phyloP scores from a whole-genome alignment of 2,113 vertebrate genomes.

The Rhea pennata region DNA sequence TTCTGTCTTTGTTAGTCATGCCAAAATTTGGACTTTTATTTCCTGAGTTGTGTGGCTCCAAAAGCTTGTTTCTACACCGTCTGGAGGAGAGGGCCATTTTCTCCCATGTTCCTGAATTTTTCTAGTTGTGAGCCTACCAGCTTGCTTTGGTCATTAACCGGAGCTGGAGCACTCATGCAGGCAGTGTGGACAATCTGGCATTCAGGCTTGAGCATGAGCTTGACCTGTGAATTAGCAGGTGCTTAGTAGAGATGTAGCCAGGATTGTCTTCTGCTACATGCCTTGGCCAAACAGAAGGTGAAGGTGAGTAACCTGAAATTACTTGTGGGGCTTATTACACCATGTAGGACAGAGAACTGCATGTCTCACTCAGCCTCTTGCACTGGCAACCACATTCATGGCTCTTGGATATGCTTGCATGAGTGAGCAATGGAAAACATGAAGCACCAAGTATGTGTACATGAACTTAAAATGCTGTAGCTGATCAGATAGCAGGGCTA shows the following conservation, averaged over 20 bases:
- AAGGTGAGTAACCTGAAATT: not conserved
- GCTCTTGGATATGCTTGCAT: not conserved
- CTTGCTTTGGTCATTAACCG: not conserved
- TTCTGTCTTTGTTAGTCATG: not conserved
- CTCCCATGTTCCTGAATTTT: not conserved
- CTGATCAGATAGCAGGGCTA: not conserved
- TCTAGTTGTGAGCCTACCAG: not conserved
- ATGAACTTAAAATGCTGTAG: not conserved
- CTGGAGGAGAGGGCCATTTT: not conserved
- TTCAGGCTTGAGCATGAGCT: not conserved
- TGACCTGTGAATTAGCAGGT: not conserved
- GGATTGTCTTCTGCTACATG: not conserved
- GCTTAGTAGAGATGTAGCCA: not conserved
- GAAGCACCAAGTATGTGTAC: not conserved
- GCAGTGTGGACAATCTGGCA: fast-evolving
- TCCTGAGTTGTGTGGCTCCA: not conserved
- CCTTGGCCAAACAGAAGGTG: not conserved
- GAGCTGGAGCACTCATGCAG: not conserved
- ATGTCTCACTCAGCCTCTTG: not conserved
- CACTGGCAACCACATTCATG: not conserved
- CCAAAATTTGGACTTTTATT: not conserved
- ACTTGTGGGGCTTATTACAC: not conserved
- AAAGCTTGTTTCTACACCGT: not conserved
- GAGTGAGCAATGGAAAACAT: not conserved
- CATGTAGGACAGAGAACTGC: not conserved